These are phyloP conservation scores for Beris chalybata DNA, from an alignment of 2,888 invertebrate genomes.

Conservation along the genomic window DNA sequence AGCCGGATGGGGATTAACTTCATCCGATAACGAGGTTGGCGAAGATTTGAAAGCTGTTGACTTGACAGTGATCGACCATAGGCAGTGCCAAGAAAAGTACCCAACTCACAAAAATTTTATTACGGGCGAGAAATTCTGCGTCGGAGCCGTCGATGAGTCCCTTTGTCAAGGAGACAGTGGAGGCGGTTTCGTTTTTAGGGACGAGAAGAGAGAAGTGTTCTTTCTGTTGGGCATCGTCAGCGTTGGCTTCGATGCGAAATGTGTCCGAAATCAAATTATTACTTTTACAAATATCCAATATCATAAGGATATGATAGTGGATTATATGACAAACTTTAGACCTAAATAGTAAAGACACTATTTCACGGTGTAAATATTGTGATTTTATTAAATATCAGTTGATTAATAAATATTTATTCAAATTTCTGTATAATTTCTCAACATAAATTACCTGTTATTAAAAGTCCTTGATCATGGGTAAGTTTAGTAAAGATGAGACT, in stretches of 20 bases:
- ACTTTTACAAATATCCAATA: conserved; percentile 41
- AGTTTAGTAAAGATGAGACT: too few relatives aligned
- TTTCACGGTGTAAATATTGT: too few relatives aligned
- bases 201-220: conserved; percentile 25
- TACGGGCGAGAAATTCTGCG: conserved; percentile 46
- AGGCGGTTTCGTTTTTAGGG: conserved; percentile 40
- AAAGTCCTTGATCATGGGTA: too few relatives aligned
- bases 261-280: conserved; percentile 32
- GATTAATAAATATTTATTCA: too few relatives aligned
- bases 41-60: conserved; percentile 39
- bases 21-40: conserved; percentile 30
- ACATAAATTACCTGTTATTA: too few relatives aligned
- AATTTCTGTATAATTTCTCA: too few relatives aligned
- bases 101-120: conserved; percentile 40
- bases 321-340: conserved; percentile 16
- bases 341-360: conserved; percentile 9
- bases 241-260: conserved; percentile 32
- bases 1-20: conserved; percentile 43
- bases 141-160: conserved; percentile 39
- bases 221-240: conserved; percentile 47
- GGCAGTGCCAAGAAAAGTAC: conserved; percentile 40
- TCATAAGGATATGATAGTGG: conserved; percentile 30
- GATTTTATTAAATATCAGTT: too few relatives aligned
- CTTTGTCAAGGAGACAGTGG: conserved; percentile 42
- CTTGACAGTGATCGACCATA: conserved; percentile 38